These are phyloP conservation scores for Rotaria magnacalcarata DNA, from an alignment of 2,888 invertebrate species.

Conservation along the genomic window DNA sequence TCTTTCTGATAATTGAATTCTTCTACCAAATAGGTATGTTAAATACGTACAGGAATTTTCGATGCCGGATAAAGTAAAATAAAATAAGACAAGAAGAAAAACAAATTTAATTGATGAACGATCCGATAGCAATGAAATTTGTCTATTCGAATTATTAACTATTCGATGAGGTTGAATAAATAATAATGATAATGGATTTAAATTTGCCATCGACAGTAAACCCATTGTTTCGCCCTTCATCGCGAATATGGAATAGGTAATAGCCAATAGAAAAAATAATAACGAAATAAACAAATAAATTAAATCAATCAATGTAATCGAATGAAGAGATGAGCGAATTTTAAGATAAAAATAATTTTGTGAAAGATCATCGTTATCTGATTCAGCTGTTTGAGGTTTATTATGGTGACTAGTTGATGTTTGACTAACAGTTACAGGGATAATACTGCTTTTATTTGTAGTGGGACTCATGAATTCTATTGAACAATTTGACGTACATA, in stretches of 20 bases:
- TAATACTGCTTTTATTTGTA: too few relatives aligned
- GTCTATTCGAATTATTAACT: not conserved
- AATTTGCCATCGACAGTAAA: not conserved
- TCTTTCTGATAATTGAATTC: not conserved
- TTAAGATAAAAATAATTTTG: constrained; percentile 6
- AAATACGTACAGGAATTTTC: constrained; percentile 2
- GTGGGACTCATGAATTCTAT: too few relatives aligned
- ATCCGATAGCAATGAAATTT: not conserved
- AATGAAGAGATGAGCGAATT: not conserved
- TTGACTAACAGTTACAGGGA: not conserved
- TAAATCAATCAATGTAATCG: not conserved
- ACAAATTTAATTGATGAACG: not conserved
- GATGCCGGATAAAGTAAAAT: not conserved
- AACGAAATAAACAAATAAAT: not conserved
- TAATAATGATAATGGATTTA: not conserved
- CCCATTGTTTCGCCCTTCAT: not conserved
- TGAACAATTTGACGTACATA: too few relatives aligned
- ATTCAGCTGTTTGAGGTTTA: not conserved
- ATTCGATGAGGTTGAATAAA: not conserved
- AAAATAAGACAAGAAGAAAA: not conserved
- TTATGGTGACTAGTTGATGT: not conserved
- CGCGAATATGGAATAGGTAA: not conserved
- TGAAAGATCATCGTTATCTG: constrained; percentile 7
- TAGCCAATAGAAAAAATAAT: not conserved
- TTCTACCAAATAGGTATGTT: not conserved